A percentile compares a stretch with the other conserved stretches of the same genome.
phyloP scores from a whole-genome alignment of 2,888 invertebrate genomes.

The Harmothoe impar region DNA sequence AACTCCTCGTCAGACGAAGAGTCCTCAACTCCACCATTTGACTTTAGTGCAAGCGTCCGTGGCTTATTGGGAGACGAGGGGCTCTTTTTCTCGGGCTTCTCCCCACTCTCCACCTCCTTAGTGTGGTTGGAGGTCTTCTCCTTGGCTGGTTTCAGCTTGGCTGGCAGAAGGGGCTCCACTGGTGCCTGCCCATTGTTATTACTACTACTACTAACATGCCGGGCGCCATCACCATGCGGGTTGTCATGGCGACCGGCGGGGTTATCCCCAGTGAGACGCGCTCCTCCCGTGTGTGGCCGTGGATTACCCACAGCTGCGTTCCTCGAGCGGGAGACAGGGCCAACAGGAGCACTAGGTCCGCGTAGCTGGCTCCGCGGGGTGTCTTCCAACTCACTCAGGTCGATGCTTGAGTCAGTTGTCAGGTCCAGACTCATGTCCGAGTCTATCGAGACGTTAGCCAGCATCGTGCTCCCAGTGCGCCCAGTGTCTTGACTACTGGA shows the following conservation, averaged over 20 bases:
- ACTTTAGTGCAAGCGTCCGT: conserved; percentile 7
- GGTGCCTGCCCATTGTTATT: conserved; percentile 41
- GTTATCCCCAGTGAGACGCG: neutral
- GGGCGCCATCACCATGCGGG: conserved; percentile 26
- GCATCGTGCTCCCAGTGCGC: conserved; percentile 70
- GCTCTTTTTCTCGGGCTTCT: conserved; percentile 66
- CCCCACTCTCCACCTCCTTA: conserved; percentile 88
- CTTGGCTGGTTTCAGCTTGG: conserved; percentile 86
- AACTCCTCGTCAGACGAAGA: conserved; percentile 71
- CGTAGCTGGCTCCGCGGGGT: conserved; percentile 24
- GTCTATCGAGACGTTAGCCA: conserved; percentile 80
- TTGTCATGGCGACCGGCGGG: neutral
- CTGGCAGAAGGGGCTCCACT: conserved; percentile 86
- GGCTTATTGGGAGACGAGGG: conserved; percentile 62
- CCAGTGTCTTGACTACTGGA: conserved; percentile 32
- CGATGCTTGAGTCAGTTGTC: conserved; percentile 65
- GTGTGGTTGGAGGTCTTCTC: conserved; percentile 88
- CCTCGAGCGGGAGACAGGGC: conserved; percentile 38
- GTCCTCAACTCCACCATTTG: conserved; percentile 21
- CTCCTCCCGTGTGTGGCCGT: conserved; percentile 14
- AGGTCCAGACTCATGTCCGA: conserved; percentile 73
- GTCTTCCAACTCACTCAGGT: conserved; percentile 65
- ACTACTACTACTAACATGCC: neutral
- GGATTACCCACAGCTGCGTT: neutral
- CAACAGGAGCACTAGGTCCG: conserved; percentile 37